A percentile compares a stretch with the other conserved stretches of the same genome.
phyloP scores from a whole-genome alignment of 2,797 vertebrate species.

The Sylvia borin region DNA sequence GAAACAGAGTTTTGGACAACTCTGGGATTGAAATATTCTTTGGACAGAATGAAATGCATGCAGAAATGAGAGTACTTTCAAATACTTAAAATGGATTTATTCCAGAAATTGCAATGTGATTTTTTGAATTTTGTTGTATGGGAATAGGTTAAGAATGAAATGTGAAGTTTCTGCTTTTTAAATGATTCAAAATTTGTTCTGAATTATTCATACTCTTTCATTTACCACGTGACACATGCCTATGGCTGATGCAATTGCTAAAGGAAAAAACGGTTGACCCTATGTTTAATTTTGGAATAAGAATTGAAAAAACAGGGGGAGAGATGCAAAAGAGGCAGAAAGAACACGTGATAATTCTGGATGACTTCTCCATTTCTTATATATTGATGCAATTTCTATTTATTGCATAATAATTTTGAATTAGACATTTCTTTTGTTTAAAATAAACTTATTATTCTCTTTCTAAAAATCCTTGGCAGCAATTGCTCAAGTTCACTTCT shows the following conservation, averaged over 20 bases:
- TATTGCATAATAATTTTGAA: neutral
- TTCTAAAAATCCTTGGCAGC: slow-evolving; percentile 2
- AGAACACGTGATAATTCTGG: neutral
- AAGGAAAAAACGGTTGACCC: neutral
- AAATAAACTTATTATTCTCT: neutral
- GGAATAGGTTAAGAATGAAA: neutral
- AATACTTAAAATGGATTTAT: neutral
- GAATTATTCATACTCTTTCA: slow-evolving; percentile 31
- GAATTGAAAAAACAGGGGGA: neutral
- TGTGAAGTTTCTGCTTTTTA: slow-evolving; percentile 13
- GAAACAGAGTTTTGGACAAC: neutral
- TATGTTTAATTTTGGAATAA: slow-evolving; percentile 2
- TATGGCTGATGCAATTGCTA: slow-evolving; percentile 66
- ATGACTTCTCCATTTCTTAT: neutral
- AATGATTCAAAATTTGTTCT: slow-evolving; percentile 12
- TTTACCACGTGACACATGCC: slow-evolving; percentile 2
- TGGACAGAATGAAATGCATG: neutral
- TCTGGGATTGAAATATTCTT: neutral
- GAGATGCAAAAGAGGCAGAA: neutral
- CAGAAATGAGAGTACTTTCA: neutral
- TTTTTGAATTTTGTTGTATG: neutral
- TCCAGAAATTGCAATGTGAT: neutral
- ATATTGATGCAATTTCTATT: neutral
- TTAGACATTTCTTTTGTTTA: neutral
- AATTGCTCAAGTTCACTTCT: neutral